phyloP scores from a whole-genome alignment of 2,797 vertebrate genomes.

The Dromococcyx pavoninus region DNA sequence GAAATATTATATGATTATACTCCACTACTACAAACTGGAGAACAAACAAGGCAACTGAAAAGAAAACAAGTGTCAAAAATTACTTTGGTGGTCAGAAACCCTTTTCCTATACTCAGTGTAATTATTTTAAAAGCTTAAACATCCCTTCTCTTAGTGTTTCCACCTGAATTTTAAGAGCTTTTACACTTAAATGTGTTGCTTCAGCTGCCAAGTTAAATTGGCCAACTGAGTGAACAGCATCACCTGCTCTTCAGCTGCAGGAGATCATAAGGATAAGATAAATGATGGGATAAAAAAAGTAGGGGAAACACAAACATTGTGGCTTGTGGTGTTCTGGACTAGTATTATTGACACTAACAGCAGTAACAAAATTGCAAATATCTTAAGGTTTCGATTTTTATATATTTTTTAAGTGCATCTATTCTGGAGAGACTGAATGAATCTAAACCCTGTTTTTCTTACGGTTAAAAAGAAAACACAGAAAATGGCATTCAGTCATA shows the following conservation, averaged over 20 bases:
- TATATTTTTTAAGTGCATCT: not conserved
- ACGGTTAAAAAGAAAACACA: not conserved
- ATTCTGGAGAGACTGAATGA: not conserved
- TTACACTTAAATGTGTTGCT: not conserved
- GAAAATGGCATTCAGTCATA: not conserved
- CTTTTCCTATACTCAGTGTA: not conserved
- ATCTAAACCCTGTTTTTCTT: not conserved
- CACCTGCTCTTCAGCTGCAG: not conserved
- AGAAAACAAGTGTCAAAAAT: not conserved
- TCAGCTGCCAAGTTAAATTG: not conserved
- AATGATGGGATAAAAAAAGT: not conserved
- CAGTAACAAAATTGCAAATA: not conserved
- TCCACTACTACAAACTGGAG: not conserved
- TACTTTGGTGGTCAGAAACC: not conserved
- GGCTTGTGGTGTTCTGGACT: not conserved
- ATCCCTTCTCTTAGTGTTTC: not conserved
- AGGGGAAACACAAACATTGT: accelerated
- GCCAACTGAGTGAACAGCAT: not conserved
- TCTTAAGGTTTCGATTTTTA: not conserved
- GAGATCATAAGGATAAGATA: not conserved
- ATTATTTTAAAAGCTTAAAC: not conserved
- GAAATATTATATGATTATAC: not conserved
- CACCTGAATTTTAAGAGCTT: not conserved
- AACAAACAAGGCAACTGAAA: not conserved
- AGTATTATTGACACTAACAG: not conserved